Conservation (phyloP, 2,888 invertebrate species). For the Aproaerema taeniolella region DNA sequence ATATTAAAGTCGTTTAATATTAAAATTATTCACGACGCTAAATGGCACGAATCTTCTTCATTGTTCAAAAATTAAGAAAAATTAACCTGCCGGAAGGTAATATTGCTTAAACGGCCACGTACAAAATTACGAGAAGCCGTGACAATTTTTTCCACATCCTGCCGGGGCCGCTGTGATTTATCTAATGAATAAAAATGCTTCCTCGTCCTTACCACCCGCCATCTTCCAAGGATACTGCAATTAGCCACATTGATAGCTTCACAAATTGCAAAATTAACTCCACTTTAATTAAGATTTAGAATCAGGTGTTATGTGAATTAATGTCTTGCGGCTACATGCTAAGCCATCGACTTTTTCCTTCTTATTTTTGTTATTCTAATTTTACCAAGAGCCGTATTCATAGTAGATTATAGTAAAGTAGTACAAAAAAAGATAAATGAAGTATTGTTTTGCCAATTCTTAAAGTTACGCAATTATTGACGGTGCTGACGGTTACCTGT, state of each 20-base stretch:
- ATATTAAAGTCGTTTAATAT: too few species aligned
- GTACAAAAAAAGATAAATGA: too few species aligned
- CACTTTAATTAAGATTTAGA: constrained; percentile 13
- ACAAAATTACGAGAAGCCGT: constrained; percentile 72
- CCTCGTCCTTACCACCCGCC: constrained; percentile 33
- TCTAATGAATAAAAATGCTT: constrained; percentile 76
- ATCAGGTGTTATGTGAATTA: neutral
- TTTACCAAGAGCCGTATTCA: too few species aligned
- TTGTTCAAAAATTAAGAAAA: constrained; percentile 69
- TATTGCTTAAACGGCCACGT: constrained; percentile 63
- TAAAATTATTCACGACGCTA: constrained; percentile 27
- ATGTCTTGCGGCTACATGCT: too few species aligned
- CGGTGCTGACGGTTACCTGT: too few species aligned
- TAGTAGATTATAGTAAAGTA: too few species aligned
- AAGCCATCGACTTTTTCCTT: too few species aligned
- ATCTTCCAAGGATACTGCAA: constrained; percentile 61
- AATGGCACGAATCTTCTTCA: constrained; percentile 30
- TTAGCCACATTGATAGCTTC: constrained; percentile 59
- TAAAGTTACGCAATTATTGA: too few species aligned
- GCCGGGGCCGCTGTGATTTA: constrained; percentile 55
- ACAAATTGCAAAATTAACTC: constrained; percentile 36
- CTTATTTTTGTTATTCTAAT: too few species aligned
- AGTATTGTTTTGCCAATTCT: too few species aligned
- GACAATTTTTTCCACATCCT: constrained; percentile 68
- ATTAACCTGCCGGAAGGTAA: constrained; percentile 62